Percentiles rank a stretch among this genome's conserved stretches.
Conservation (phyloP, 2,888 invertebrate species). For the Clusia tigrina region DNA sequence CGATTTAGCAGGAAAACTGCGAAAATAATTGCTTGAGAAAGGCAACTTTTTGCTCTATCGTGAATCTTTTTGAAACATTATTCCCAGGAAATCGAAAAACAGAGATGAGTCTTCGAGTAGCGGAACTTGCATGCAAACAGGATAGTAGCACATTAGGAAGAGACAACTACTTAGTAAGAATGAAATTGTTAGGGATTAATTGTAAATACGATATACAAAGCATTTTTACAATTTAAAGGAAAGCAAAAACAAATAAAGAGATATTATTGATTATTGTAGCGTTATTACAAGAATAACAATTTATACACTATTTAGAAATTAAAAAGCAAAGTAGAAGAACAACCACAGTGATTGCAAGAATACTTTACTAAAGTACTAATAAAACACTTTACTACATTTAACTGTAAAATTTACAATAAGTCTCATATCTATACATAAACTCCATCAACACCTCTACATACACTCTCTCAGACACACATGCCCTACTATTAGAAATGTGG, state of each 20-base stretch:
- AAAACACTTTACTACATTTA: neutral
- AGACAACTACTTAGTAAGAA: neutral
- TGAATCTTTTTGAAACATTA: slow-evolving; percentile 8
- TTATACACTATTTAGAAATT: slow-evolving; percentile 33
- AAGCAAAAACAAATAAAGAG: slow-evolving; percentile 24
- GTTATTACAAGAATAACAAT: slow-evolving; percentile 20
- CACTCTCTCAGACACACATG: slow-evolving; percentile 2
- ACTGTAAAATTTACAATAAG: neutral
- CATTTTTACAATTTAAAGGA: slow-evolving; percentile 20
- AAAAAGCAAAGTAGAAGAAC: slow-evolving; percentile 1
- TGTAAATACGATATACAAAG: slow-evolving; percentile 4
- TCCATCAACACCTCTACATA: slow-evolving; percentile 20
- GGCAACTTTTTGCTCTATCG: too few species aligned
- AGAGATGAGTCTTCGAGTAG: neutral
- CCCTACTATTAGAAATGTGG: neutral
- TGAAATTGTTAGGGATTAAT: slow-evolving; percentile 31
- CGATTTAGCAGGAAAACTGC: neutral
- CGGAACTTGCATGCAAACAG: neutral
- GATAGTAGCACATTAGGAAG: neutral
- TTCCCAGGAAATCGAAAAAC: neutral
- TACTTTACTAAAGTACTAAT: slow-evolving; percentile 31
- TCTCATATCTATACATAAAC: slow-evolving; percentile 15
- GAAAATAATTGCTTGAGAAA: neutral
- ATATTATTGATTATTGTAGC: slow-evolving; percentile 29
- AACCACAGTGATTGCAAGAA: slow-evolving; percentile 32